Conservation (phyloP, 2,888 invertebrate genomes). For the Prosapia bicincta region DNA sequence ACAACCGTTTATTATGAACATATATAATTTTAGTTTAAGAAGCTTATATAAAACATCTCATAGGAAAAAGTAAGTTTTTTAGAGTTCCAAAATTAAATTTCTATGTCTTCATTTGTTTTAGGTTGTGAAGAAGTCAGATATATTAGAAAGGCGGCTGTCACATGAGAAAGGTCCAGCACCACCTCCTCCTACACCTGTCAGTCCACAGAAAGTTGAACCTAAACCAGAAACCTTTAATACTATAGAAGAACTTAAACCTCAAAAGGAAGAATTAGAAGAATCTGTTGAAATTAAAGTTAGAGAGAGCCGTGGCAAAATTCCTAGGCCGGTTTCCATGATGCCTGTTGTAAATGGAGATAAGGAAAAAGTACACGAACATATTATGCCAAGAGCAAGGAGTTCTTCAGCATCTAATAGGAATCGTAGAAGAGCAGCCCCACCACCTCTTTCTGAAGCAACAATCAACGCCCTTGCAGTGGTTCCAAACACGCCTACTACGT, state of each 20-base stretch:
- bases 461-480: constrained; percentile 35
- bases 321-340: constrained; percentile 16
- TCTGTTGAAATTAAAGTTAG: constrained; percentile 11
- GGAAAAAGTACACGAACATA: not conserved
- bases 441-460: constrained; percentile 38
- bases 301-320: constrained; percentile 9
- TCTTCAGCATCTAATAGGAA: constrained; percentile 41
- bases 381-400: constrained; percentile 35
- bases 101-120: constrained; percentile 42
- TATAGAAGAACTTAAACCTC: constrained; percentile 1
- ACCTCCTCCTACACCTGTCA: constrained; percentile 54
- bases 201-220: constrained; percentile 15
- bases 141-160: constrained; percentile 52
- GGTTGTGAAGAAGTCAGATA: constrained; percentile 65
- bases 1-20: no score
- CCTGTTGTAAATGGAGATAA: constrained; percentile 16
- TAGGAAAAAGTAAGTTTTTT: constrained; percentile 1
- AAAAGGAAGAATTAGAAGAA: constrained; percentile 8
- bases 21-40: no score
- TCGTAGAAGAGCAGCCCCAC: constrained; percentile 39
- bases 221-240: not conserved
- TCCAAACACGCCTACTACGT: not conserved
- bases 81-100: constrained; percentile 13
- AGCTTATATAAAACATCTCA: no score
- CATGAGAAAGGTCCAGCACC: constrained; percentile 80